Base-by-base conservation (phyloP, 1,140 invertebrate species). In the Orchesella cincta region DNA sequence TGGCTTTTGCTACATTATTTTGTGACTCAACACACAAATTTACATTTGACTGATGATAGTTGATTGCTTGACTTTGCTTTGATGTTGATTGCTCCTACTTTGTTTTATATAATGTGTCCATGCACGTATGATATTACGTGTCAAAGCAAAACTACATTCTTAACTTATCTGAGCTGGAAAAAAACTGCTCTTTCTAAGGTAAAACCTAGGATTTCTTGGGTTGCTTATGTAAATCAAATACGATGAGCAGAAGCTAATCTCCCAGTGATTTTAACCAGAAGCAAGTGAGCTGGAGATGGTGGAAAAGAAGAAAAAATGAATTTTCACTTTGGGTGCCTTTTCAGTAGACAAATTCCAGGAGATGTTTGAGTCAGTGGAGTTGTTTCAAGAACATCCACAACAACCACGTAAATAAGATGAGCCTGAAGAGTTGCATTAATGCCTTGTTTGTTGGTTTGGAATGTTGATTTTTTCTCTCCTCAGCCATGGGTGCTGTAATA, bases 271-370 rank as follows among this genome's bases (percentile, higher is more conserved):
- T 46, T 46, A 8, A 20, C 20, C 8, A 46, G 39, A 12, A 46
- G 39, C 8, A 46, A 20, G 20, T 46, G 39, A 46, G 8, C 20
- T 46, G 39, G 20, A 46, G 8, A 20, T 20, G 20, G 8, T 8
- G 39, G 39, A 46, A 46, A 46, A 8, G 12, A 57, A 57, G 3
- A 57, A 57, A 57, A 57, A 57, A 26, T 57, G 52, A 57, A 57
- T 57, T 57, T 57, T 57, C 52, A 18, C 52, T 57, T 57, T 12
- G 23, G 52, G 52, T 57, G 52, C 52, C 52, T 57, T 46, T 57
- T 57, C 52, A n/a, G 52, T 57, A 23, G 39, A 46, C 5, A 57
- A 57, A 57, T n/a, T 57, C 52, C 52, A 14, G 52, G 52, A 57
- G 52, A 57, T 57, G 23, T 14, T 8, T 46, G 18, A 46, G 5